Base-by-base conservation (phyloP, 1,140 invertebrate species). In the Drosophila ficusphila region DNA sequence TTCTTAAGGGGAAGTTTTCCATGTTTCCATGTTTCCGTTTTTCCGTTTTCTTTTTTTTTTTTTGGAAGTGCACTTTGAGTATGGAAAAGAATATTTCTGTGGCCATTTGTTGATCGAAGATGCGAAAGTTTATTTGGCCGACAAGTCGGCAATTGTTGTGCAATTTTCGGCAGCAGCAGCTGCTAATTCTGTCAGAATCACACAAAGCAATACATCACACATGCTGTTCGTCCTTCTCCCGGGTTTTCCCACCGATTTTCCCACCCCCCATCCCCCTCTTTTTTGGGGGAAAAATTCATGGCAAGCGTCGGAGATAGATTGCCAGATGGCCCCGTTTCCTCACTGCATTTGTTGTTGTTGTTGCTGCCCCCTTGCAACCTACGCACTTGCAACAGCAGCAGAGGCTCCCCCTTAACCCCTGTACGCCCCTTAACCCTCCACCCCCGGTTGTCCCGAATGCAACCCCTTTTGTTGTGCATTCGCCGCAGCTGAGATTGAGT, bases 151-250 rank as follows among this genome's bases (percentile, higher is more conserved):
- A 52, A 71, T 85, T 86, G 76, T 85, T 83, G 79, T 76, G 76
- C 79, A 85, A 85, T 85, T 85, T 83, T 76, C 71, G 71, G 69
- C 48, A 73, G 81, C 79, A 86, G 81, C 79, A 85, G 81, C 81
- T 85, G 81, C 81, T 85, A 85, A 85, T 85, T 85, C 81, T 85
- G 81, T 85, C 81, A 85, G 78, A 86, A 81, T 86, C 81, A 85
- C 81, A 73, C 81, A 85, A 86, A 79, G 81, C 81, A 85, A 85
- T 85, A 86, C 81, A 85, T 85, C 81, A 85, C 81, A 81, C 58
- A 86, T 71, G 64, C 69, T 64, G n/a, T n/a, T n/a, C n/a, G n/a
- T n/a, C n/a, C n/a, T n/a, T n/a, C n/a, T 46, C 33, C 36, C 54
- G 14, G 12, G 9, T 29, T 29, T 25, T 11, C 11, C 36, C 4